Percentiles rank a stretch among this genome's conserved stretches.
Conservation (phyloP, 2,113 vertebrate genomes). For the Ia io region DNA sequence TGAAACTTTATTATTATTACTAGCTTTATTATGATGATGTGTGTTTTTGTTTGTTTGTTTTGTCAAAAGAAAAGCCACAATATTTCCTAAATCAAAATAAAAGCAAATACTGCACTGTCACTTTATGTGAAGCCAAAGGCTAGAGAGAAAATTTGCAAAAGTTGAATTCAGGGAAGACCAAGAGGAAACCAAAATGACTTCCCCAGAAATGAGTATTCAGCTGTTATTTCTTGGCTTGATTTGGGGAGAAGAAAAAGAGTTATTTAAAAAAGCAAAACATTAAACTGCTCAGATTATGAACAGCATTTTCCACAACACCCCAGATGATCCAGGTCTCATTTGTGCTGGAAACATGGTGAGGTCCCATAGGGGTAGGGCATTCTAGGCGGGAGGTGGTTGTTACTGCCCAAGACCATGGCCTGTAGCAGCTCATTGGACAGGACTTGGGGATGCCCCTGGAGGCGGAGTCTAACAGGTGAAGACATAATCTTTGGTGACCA, state of each 20-base stretch:
- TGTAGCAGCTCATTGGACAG: rapidly evolving
- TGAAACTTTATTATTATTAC: neutral
- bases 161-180: neutral
- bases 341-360: neutral
- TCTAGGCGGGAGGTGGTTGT: neutral
- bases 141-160: neutral
- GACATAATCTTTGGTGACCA: neutral
- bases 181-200: neutral
- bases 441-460: neutral
- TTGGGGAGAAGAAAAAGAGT: neutral
- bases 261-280: neutral
- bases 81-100: neutral
- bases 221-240: neutral
- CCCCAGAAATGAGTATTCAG: neutral
- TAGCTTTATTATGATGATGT: neutral
- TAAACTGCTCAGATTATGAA: neutral
- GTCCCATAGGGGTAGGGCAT: rapidly evolving
- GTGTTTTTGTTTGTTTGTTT: neutral
- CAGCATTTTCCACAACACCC: neutral
- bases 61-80: neutral
- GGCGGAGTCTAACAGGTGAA: no score
- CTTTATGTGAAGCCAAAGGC: neutral
- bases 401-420: neutral
- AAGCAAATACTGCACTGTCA: neutral
- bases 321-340: neutral